Conservation (phyloP, 2,888 invertebrate species). For the Ctenicera cuprea region DNA sequence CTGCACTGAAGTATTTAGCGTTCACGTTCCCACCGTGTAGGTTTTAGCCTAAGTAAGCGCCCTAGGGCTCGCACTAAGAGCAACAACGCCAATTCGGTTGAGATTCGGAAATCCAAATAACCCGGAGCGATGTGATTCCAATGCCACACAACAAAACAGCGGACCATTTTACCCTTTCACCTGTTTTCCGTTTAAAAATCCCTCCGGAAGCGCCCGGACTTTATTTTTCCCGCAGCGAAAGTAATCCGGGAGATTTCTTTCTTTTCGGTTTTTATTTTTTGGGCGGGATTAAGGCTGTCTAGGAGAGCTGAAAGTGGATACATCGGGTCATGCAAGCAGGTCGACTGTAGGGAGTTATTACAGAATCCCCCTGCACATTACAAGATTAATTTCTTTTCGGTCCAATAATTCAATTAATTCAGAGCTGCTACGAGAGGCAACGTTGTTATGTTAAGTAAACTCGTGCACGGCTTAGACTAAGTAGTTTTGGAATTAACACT, state of each 20-base stretch:
- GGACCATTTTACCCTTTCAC: conserved; percentile 33
- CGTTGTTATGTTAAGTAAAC: conserved; percentile 72
- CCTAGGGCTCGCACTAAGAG: conserved; percentile 65
- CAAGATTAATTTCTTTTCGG: conserved; percentile 75
- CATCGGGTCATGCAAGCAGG: conserved; percentile 55
- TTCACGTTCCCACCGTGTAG: conserved; percentile 64
- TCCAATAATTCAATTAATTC: conserved; percentile 74
- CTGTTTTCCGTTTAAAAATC: not conserved
- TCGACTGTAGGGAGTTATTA: conserved; percentile 64
- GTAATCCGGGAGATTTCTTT: conserved; percentile 20
- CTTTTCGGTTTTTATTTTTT: conserved; percentile 4
- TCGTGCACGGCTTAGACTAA: conserved; percentile 67
- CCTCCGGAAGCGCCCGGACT: not conserved
- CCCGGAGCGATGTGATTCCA: conserved; percentile 67
- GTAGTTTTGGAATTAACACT: conserved; percentile 67
- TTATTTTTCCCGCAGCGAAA: conserved; percentile 9
- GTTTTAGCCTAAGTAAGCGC: conserved; percentile 64
- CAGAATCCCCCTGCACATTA: conserved; percentile 69
- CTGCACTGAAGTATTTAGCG: conserved; percentile 65
- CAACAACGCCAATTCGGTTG: conserved; percentile 67
- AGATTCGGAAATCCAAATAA: conserved; percentile 69
- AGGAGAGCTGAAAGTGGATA: conserved; percentile 18
- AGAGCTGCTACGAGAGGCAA: conserved; percentile 68
- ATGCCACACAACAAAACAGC: conserved; percentile 59
- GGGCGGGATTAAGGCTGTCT: conserved; percentile 18